A percentile compares a stretch with the other conserved stretches of the same genome.
These are phyloP conservation scores for Kuschelorhynchus macadamiae DNA, from an alignment of 2,888 invertebrate genomes.

Conservation along the genomic window DNA sequence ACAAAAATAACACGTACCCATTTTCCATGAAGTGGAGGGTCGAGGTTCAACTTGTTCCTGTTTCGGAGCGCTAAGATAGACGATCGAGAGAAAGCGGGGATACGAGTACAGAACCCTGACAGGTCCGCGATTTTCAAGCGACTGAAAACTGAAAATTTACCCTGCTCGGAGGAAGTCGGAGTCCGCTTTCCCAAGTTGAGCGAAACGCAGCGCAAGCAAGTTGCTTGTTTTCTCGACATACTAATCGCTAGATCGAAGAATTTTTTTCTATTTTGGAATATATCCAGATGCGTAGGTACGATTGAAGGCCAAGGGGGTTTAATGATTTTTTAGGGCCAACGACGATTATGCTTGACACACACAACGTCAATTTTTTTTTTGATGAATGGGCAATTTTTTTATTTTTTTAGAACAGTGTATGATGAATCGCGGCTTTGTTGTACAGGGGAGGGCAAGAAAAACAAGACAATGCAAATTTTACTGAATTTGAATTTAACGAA, in stretches of 20 bases:
- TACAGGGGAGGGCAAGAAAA: too few species aligned
- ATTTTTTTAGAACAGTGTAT: too few species aligned
- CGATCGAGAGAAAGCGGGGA: constrained; percentile 18
- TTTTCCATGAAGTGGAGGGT: constrained; percentile 36
- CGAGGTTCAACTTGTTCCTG: constrained; percentile 15
- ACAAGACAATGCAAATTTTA: too few species aligned
- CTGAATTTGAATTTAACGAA: too few species aligned
- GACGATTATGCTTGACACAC: too few species aligned
- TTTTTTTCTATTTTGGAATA: neutral
- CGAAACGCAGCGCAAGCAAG: constrained; percentile 45
- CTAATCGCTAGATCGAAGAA: constrained; percentile 16
- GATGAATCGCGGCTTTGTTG: too few species aligned
- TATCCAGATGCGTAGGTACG: neutral
- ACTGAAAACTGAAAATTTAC: constrained; percentile 47
- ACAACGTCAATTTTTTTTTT: too few species aligned
- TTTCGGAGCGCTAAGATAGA: constrained; percentile 18
- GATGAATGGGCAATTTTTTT: too few species aligned
- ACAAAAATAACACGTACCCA: constrained; percentile 33
- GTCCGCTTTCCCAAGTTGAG: constrained; percentile 33
- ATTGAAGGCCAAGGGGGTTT: too few species aligned
- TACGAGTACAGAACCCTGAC: constrained; percentile 26
- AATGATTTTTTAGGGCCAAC: too few species aligned
- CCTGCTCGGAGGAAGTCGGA: constrained; percentile 24
- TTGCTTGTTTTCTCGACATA: constrained; percentile 30
- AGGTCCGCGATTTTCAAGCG: constrained; percentile 38